These are phyloP conservation scores for Oophaga pumilio DNA, from an alignment of 2,113 vertebrate species.

Conservation along the genomic window DNA sequence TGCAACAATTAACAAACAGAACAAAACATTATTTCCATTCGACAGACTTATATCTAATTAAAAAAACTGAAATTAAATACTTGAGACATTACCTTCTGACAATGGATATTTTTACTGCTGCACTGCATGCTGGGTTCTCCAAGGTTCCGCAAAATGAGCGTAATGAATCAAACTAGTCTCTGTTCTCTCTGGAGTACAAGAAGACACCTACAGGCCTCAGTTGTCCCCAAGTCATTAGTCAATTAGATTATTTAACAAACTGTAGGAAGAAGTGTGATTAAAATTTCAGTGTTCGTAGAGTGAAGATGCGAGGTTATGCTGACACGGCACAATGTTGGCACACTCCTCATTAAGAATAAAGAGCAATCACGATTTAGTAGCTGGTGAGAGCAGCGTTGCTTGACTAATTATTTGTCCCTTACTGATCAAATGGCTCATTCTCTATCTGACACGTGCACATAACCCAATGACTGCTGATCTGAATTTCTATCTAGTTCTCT, in stretches of 20 bases:
- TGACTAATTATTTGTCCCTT: slow-evolving; percentile 57
- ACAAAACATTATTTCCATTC: not conserved
- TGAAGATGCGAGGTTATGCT: slow-evolving; percentile 30
- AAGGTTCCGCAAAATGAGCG: not conserved
- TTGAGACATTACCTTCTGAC: not conserved
- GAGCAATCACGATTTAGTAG: slow-evolving; percentile 52
- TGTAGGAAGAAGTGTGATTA: slow-evolving; percentile 17
- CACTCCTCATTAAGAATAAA: slow-evolving; percentile 51
- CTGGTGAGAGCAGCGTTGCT: slow-evolving; percentile 50
- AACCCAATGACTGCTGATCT: slow-evolving; percentile 44
- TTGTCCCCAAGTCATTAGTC: slow-evolving; percentile 7
- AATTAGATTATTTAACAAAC: not conserved
- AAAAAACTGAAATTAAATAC: not conserved
- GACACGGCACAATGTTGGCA: slow-evolving; percentile 30
- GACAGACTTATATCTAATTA: not conserved
- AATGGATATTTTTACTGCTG: not conserved
- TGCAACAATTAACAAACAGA: no score
- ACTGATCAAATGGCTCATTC: slow-evolving; percentile 55
- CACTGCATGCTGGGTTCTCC: not conserved
- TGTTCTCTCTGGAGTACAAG: not conserved
- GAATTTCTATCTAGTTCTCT: slow-evolving; percentile 39
- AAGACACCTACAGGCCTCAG: slow-evolving; percentile 5
- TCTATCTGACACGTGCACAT: slow-evolving; percentile 47
- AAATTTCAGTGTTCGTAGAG: slow-evolving; percentile 2
- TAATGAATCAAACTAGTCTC: not conserved